phyloP scores from a whole-genome alignment of 1,140 invertebrate genomes.

The Campoletis sonorensis region DNA sequence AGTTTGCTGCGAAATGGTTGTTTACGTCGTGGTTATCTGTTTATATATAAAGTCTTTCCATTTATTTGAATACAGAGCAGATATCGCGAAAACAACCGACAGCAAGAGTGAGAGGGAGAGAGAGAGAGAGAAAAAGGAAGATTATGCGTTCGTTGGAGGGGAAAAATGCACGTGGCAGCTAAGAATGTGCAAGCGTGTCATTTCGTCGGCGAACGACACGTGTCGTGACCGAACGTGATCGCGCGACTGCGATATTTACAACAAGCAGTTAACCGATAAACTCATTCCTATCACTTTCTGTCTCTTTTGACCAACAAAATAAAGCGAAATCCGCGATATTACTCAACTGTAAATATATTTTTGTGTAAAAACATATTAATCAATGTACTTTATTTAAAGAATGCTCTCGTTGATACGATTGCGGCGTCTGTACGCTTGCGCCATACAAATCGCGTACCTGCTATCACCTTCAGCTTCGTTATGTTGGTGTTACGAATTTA shows the following conservation, averaged over 20 bases:
- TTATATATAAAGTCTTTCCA: no score
- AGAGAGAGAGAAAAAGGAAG: not conserved
- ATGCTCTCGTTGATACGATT: not conserved
- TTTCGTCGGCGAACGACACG: conserved; percentile 46
- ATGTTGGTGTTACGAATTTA: conserved; percentile 40
- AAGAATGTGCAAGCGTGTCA: conserved; percentile 42
- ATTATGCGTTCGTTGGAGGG: not conserved
- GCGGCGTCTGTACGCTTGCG: not conserved
- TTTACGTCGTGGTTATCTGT: no score
- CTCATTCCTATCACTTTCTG: not conserved
- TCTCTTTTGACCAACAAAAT: not conserved
- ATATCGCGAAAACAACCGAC: no score
- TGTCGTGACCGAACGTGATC: conserved; percentile 37
- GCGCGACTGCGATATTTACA: not conserved
- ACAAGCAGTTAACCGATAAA: not conserved
- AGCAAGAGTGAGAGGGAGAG: not conserved
- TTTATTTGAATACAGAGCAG: no score
- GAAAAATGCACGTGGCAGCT: not conserved
- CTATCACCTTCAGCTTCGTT: conserved; percentile 33
- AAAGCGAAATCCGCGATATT: not conserved
- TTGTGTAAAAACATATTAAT: no score
- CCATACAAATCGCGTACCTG: not conserved
- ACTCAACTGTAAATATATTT: no score
- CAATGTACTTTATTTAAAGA: not conserved
- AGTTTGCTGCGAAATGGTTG: no score